These are phyloP conservation scores for Pelochelys cantorii DNA, from an alignment of 2,797 vertebrate species.

Conservation along the genomic window DNA sequence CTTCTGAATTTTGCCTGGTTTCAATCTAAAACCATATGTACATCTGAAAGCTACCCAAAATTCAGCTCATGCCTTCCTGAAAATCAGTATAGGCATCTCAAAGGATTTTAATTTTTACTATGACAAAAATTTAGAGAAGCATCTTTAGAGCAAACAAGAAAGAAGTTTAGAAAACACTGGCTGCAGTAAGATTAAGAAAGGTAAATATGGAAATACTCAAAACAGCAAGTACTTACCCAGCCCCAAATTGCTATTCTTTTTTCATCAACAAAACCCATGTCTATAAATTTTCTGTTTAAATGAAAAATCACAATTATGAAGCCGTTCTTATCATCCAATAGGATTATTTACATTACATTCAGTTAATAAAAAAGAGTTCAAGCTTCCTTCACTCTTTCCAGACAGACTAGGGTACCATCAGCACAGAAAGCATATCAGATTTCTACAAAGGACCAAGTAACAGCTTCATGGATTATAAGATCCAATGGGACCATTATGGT, in stretches of 20 bases:
- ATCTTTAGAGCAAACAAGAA: neutral
- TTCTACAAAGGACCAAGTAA: constrained; percentile 11
- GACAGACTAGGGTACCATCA: neutral
- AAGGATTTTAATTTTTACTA: neutral
- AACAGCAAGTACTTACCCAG: constrained; percentile 81
- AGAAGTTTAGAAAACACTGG: neutral
- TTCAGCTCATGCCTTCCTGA: neutral
- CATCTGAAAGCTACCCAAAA: constrained; percentile 18
- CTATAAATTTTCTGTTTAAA: constrained; percentile 85
- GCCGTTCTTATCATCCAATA: neutral
- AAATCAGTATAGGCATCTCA: fast-evolving
- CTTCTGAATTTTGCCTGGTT: neutral
- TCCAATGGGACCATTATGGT: neutral
- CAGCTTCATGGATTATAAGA: constrained; percentile 8
- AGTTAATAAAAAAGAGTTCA: neutral
- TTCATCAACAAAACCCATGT: constrained; percentile 88
- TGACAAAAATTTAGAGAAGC: neutral
- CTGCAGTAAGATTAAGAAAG: constrained; percentile 5
- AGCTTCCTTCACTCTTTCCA: neutral
- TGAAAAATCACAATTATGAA: constrained; percentile 71
- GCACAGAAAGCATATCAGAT: neutral
- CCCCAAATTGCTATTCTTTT: constrained; percentile 87
- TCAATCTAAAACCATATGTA: neutral
- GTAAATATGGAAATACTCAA: constrained; percentile 40
- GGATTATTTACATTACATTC: neutral